Base-by-base conservation (phyloP, 1,140 invertebrate genomes). In the Apolygus lucorum region DNA sequence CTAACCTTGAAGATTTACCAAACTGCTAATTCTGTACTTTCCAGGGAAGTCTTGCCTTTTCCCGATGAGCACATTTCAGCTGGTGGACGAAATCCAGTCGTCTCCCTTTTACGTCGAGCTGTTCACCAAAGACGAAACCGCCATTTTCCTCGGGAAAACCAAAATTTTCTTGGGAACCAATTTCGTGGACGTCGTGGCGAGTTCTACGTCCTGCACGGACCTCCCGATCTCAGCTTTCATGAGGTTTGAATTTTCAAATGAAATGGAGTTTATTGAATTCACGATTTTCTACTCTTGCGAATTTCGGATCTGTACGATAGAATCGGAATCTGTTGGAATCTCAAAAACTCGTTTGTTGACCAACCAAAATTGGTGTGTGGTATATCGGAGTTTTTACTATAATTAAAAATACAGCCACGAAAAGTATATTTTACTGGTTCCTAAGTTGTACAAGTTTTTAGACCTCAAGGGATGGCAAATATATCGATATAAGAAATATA, bases 41-140 rank as follows among this genome's bases (percentile, higher is more conserved):
- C 52, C 63, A 70, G 69, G 69, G 22, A 70, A 70, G 24, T 70
- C 69, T 14, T 66, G 63, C 27, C 26, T 70, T 13, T 70, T 70
- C 26, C 64, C 34, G 1, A 66, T 70, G 69, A 54, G 13, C 13
- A 52, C 69, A 42, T 11, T n/a, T 66, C 27, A 66, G 22, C 52
- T 70, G 25, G 42, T 70, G 13, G 1, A 24, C 22, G 34, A 14
- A 17, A 25, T 70, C 2, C 21, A 52, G 27, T 52, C 25, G 28
- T 52, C 42, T n/a, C 69, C 69, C n/a, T n/a, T 70, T 22, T 66
- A 54, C 14, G 63, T 70, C 25, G 13, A 42, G 4, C 24, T 70
- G 11, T 66, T 24, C 25, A 67, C 28, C 28, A 28, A 65, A 65
- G 28, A 65, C 63, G 8, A 24, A 28, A 65, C 28, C 28, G 28